A percentile compares a stretch with the other conserved stretches of the same genome.
Evolutionary conservation across 2,113 vertebrate species (phyloP).

Genomic region (Tricholaema leucomelas): DNA sequence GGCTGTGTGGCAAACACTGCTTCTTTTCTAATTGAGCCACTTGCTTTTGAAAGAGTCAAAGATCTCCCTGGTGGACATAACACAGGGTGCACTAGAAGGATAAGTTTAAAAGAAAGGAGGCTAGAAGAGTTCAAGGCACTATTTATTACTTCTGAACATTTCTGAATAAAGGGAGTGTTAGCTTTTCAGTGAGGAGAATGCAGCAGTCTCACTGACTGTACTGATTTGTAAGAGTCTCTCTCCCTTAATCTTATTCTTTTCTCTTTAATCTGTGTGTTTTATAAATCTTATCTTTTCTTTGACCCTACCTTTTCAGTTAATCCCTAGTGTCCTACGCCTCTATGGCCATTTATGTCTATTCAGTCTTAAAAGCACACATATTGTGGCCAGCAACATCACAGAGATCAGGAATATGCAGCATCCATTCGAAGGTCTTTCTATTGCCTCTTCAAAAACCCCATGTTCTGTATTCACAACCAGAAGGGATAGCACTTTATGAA

Average conservation of each 20-base stretch:
- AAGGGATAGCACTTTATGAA: neutral
- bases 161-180: slow-evolving; percentile 23
- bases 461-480: neutral
- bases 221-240: slow-evolving; percentile 32
- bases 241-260: slow-evolving; percentile 42
- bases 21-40: slow-evolving; percentile 56
- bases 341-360: neutral
- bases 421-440: neutral
- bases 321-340: neutral
- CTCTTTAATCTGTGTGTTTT: slow-evolving; percentile 44
- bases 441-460: neutral
- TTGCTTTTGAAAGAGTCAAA: slow-evolving; percentile 1
- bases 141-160: slow-evolving; percentile 52
- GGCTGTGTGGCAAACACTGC: neutral
- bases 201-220: neutral
- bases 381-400: neutral
- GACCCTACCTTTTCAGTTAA: neutral
- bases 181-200: slow-evolving; percentile 47
- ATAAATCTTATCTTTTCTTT: slow-evolving; percentile 28
- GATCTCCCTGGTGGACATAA: slow-evolving; percentile 23
- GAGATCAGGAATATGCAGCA: neutral
- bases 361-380: neutral
- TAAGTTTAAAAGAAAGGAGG: slow-evolving; percentile 19
- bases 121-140: neutral
- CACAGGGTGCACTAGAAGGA: slow-evolving; percentile 4